Evolutionary conservation across 2,113 vertebrate species (phyloP).

Genomic region (Gymnogyps californianus): DNA sequence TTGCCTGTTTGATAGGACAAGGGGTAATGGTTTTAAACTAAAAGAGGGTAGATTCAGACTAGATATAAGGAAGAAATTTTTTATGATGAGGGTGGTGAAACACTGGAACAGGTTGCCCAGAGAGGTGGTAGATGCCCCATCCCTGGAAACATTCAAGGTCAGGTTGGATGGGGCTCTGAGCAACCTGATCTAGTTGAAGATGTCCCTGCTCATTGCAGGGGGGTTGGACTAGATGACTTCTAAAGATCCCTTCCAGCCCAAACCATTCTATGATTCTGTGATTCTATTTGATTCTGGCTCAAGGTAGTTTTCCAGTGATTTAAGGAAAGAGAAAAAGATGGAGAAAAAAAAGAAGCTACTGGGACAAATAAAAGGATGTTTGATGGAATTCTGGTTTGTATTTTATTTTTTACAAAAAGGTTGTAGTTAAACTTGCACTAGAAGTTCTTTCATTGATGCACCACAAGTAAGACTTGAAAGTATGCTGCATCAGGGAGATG

Average conservation of each 20-base stretch:
- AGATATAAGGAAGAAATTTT: not conserved
- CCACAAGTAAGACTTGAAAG: not conserved
- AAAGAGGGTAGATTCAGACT: not conserved
- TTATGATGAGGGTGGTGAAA: not conserved
- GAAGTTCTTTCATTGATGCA: not conserved
- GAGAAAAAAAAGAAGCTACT: not conserved
- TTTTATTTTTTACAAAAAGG: not conserved
- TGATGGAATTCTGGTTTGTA: not conserved
- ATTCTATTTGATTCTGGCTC: not conserved
- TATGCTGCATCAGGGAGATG: not conserved
- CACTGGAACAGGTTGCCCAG: not conserved
- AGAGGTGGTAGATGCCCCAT: not conserved
- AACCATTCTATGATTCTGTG: not conserved
- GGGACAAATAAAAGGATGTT: not conserved
- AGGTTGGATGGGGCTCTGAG: fast-evolving
- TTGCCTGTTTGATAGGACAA: not conserved
- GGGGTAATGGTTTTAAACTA: not conserved
- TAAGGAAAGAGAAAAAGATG: not conserved
- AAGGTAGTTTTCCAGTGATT: not conserved
- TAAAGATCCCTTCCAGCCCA: not conserved
- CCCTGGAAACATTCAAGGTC: not conserved
- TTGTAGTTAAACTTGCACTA: not conserved
- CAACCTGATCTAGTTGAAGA: not conserved
- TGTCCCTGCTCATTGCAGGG: not conserved
- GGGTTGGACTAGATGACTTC: not conserved